These are phyloP conservation scores for Pycnomerus fuliginosus DNA, from an alignment of 2,888 invertebrate genomes.

Conservation along the genomic window DNA sequence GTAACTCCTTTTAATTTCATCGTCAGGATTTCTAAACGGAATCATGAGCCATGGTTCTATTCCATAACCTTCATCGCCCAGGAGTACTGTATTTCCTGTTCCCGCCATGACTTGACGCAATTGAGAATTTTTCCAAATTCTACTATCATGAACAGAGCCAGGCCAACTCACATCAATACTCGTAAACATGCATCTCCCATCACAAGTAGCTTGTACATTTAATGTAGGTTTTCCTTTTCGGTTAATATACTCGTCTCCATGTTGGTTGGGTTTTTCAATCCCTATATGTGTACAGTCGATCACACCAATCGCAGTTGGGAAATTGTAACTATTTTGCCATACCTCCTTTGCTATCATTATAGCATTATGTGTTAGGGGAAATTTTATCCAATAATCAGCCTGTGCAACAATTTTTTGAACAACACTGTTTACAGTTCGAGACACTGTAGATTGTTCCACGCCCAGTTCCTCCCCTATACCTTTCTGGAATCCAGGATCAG, in stretches of 20 bases:
- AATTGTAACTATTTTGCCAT: slow-evolving; percentile 2
- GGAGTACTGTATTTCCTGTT: slow-evolving; percentile 13
- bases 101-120: slow-evolving; percentile 11
- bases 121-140: slow-evolving; percentile 23
- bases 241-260: slow-evolving; percentile 28
- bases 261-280: slow-evolving; percentile 19
- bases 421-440: not conserved
- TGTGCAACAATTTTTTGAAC: not conserved
- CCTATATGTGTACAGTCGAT: slow-evolving; percentile 25
- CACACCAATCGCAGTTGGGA: slow-evolving; percentile 16
- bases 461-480: not conserved
- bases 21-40: slow-evolving; percentile 25
- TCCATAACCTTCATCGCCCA: slow-evolving; percentile 29
- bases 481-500: too few relatives aligned
- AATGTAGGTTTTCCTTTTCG: slow-evolving; percentile 23
- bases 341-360: not conserved
- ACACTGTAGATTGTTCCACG: not conserved
- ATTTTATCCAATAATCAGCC: not conserved
- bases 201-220: slow-evolving; percentile 27
- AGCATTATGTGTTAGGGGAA: not conserved
- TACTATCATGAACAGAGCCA: slow-evolving; percentile 24
- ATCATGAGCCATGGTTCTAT: slow-evolving; percentile 26
- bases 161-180: slow-evolving; percentile 26
- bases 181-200: slow-evolving; percentile 23
- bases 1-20: not conserved